phyloP scores from a whole-genome alignment of 2,113 vertebrate species.

The Damaliscus lunatus region DNA sequence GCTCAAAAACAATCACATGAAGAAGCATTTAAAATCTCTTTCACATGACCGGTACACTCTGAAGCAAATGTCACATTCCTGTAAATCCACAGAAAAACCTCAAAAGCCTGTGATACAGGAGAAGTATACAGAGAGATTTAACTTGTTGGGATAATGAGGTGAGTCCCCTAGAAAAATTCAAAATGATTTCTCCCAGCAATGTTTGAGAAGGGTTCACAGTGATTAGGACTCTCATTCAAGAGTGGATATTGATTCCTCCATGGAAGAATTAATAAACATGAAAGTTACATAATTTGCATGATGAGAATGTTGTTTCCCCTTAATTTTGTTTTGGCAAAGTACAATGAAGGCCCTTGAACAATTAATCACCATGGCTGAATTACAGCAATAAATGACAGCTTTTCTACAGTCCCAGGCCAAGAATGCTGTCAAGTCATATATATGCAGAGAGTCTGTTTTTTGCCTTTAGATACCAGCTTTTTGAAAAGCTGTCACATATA shows the following conservation, averaged over 20 bases:
- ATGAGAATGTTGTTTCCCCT: conserved; percentile 30
- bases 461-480: conserved; percentile 20
- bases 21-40: background rate
- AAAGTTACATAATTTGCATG: conserved; percentile 43
- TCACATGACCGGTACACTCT: background rate
- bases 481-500: conserved; percentile 45
- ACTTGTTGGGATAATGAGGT: background rate
- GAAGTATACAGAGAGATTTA: background rate
- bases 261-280: conserved; percentile 48
- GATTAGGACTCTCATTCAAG: conserved; percentile 9
- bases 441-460: background rate
- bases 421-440: conserved; percentile 32
- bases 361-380: conserved; percentile 37
- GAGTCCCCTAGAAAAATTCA: background rate
- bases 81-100: background rate
- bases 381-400: conserved; percentile 9
- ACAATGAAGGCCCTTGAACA: conserved; percentile 35
- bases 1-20: background rate
- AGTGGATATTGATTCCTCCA: background rate
- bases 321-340: conserved; percentile 50
- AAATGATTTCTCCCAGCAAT: background rate
- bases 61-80: background rate
- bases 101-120: background rate
- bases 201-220: background rate
- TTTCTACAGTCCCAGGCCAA: background rate